These are phyloP conservation scores for Hippopotamus amphibius DNA, from an alignment of 2,113 vertebrate species.

Conservation along the genomic window DNA sequence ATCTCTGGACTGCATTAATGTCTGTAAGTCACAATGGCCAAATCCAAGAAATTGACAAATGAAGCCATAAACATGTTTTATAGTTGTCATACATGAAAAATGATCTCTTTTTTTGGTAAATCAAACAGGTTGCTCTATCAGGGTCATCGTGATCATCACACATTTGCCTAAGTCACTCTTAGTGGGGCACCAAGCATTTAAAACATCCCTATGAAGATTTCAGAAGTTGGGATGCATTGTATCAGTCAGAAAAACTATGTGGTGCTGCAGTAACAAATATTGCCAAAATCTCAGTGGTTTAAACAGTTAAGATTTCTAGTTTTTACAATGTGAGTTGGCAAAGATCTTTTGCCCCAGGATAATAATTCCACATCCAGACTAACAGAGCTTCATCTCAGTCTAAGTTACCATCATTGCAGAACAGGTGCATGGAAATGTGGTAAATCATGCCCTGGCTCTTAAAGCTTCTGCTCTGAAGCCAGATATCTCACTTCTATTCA, in stretches of 20 bases:
- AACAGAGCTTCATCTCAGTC: background rate
- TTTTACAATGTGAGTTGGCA: rapidly evolving
- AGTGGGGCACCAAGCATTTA: background rate
- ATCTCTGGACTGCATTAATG: background rate
- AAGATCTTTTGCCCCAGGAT: background rate
- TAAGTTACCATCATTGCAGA: background rate
- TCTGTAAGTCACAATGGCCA: background rate
- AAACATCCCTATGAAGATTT: background rate
- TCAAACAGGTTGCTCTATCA: background rate
- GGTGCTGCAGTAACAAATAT: background rate
- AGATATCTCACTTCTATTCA: rapidly evolving
- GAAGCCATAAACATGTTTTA: background rate
- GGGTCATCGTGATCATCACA: background rate
- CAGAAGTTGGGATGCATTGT: background rate
- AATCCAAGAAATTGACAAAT: background rate
- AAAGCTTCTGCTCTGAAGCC: rapidly evolving
- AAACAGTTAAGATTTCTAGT: background rate
- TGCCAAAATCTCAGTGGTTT: background rate
- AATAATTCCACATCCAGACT: rapidly evolving
- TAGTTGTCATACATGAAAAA: background rate
- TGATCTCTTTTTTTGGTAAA: background rate
- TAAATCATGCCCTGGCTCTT: rapidly evolving
- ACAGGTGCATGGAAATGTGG: too few relatives aligned
- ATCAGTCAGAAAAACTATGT: background rate
- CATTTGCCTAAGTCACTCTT: background rate